These are phyloP conservation scores for Nothoprocta pentlandii DNA, from an alignment of 2,113 vertebrate genomes.

Conservation along the genomic window DNA sequence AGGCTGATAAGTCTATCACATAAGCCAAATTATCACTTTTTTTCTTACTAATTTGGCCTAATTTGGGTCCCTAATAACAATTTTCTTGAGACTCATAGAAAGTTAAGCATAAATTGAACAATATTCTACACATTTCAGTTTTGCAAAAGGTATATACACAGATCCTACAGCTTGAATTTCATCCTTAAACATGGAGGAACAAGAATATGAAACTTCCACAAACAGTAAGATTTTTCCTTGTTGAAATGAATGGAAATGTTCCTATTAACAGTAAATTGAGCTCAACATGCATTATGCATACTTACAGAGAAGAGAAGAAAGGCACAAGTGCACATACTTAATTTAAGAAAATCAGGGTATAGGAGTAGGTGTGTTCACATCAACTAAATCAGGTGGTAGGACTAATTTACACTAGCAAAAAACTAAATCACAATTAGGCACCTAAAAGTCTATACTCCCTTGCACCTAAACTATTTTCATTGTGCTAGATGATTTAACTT, in stretches of 20 bases:
- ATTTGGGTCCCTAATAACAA: too few species aligned
- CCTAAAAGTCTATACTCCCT: background rate
- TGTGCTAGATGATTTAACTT: background rate
- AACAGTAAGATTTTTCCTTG: background rate
- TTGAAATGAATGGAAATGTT: background rate
- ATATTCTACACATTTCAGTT: background rate
- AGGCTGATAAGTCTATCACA: background rate
- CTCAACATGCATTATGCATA: accelerated
- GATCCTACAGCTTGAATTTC: background rate
- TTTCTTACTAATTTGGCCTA: background rate
- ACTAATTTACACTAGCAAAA: background rate
- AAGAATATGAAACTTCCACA: background rate
- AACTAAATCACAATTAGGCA: background rate
- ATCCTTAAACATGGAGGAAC: background rate
- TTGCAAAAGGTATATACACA: too few species aligned
- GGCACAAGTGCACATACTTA: background rate
- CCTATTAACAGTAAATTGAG: background rate
- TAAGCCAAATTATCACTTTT: background rate
- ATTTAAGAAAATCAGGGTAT: background rate
- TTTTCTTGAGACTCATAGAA: background rate
- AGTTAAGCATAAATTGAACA: background rate
- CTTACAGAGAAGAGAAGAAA: background rate
- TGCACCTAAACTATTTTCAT: background rate
- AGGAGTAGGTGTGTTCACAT: background rate
- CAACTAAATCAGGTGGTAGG: background rate